phyloP scores from a whole-genome alignment of 2,797 vertebrate species.

The Lutjanus campechanus region DNA sequence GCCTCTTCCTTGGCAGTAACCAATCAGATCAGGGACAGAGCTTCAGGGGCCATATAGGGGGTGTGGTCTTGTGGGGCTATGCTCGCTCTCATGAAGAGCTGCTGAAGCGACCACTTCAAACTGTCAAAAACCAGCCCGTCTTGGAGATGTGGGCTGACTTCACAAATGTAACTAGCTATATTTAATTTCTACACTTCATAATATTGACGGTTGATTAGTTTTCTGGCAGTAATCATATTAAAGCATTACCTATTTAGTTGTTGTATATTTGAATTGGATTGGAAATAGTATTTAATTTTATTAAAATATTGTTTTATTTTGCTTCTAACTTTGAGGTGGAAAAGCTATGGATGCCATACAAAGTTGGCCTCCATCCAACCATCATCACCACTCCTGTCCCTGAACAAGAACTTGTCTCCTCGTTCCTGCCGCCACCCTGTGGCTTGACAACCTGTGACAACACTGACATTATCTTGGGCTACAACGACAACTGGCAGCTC shows the following conservation, averaged over 20 bases:
- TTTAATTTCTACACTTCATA: background rate
- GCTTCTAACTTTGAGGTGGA: conserved; percentile 69
- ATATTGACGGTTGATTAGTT: background rate
- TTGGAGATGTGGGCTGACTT: conserved; percentile 86
- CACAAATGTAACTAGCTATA: conserved; percentile 69
- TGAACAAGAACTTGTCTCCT: conserved; percentile 81
- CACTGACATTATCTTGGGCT: conserved; percentile 90
- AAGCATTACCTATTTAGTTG: background rate
- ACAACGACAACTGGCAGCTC: conserved; percentile 91
- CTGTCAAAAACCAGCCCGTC: conserved; percentile 41
- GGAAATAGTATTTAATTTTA: background rate
- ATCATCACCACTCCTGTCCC: conserved; percentile 82
- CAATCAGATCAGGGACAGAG: conserved; percentile 84
- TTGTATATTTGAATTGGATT: background rate
- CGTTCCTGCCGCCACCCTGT: conserved; percentile 88
- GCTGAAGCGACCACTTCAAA: conserved; percentile 72
- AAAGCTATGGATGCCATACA: conserved; percentile 87
- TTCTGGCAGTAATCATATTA: background rate
- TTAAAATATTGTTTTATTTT: background rate
- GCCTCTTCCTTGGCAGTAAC: conserved; percentile 92
- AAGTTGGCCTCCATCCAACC: conserved; percentile 84
- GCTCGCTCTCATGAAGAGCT: conserved; percentile 86
- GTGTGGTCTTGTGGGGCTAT: conserved; percentile 87
- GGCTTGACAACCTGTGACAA: conserved; percentile 94
- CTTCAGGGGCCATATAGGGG: conserved; percentile 91